Percentiles rank a stretch among this genome's conserved stretches.
These are phyloP conservation scores for Luperina testacea DNA, from an alignment of 2,888 invertebrate species.

Conservation along the genomic window DNA sequence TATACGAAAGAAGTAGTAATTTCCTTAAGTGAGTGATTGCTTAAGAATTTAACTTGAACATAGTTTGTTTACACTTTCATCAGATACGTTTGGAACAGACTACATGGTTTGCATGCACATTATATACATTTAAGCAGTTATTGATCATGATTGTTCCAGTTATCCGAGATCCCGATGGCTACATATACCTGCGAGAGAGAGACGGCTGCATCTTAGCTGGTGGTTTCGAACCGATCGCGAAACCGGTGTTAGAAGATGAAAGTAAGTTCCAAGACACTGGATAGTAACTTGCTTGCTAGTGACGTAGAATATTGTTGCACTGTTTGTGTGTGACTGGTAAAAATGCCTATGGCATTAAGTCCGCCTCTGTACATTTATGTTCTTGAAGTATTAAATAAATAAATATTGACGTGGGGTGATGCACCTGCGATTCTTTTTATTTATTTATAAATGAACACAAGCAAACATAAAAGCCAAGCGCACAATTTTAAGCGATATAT, in stretches of 20 bases:
- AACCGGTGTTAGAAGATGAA: conserved; percentile 95
- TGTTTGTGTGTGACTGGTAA: no score
- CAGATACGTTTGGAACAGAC: no score
- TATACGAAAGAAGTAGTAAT: no score
- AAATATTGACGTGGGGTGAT: neutral
- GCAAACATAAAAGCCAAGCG: neutral
- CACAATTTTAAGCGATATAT: neutral
- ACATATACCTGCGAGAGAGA: conserved; percentile 96
- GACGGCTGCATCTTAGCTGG: conserved; percentile 96
- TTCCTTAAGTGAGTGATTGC: no score
- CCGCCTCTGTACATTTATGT: no score
- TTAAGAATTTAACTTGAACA: no score
- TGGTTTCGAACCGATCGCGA: conserved; percentile 97
- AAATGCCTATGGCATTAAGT: no score
- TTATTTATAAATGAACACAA: neutral
- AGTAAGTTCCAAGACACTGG: conserved; percentile 72
- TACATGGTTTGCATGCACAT: no score
- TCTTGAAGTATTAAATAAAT: no score
- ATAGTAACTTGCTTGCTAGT: no score
- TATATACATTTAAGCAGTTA: neutral
- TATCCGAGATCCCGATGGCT: conserved; percentile 96
- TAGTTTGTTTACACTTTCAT: no score
- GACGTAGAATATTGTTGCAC: neutral
- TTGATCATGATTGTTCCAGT: conserved; percentile 86
- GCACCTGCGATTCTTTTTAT: no score